A percentile compares a stretch with the other conserved stretches of the same genome.
Evolutionary conservation across 2,797 vertebrate genomes (phyloP).

Genomic region (Sebastes ruberrimus): DNA sequence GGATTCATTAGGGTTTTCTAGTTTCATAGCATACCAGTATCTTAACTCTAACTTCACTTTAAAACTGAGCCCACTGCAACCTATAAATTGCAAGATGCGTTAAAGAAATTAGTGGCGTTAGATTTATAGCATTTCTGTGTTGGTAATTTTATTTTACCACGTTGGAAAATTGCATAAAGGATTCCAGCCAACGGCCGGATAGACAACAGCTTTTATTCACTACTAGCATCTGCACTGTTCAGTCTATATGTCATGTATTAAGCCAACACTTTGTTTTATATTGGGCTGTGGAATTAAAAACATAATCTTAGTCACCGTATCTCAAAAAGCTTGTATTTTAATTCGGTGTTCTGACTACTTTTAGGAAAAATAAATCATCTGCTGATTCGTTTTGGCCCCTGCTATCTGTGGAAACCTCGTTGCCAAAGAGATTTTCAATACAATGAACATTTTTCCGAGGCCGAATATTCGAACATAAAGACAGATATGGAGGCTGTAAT

Average conservation of each 20-base stretch:
- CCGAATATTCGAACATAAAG: background rate
- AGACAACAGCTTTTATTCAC: background rate
- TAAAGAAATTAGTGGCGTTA: no score
- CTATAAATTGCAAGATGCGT: no score
- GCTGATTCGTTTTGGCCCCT: conserved; percentile 11
- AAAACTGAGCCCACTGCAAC: no score
- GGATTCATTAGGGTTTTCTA: background rate
- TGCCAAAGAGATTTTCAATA: conserved; percentile 7
- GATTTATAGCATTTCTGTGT: background rate
- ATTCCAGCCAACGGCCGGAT: background rate
- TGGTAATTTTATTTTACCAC: background rate
- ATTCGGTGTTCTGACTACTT: background rate
- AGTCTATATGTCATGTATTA: background rate
- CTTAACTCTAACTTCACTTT: no score
- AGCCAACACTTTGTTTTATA: background rate
- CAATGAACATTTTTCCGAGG: background rate
- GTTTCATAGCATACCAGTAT: background rate
- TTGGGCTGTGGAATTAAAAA: background rate
- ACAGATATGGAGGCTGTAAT: background rate
- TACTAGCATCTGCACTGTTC: background rate
- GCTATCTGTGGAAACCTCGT: conserved; percentile 1
- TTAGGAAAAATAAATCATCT: conserved; percentile 20
- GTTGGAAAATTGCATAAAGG: background rate
- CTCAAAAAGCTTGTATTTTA: background rate
- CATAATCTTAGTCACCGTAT: background rate